phyloP scores from a whole-genome alignment of 2,113 vertebrate genomes.

The Scalopus aquaticus region DNA sequence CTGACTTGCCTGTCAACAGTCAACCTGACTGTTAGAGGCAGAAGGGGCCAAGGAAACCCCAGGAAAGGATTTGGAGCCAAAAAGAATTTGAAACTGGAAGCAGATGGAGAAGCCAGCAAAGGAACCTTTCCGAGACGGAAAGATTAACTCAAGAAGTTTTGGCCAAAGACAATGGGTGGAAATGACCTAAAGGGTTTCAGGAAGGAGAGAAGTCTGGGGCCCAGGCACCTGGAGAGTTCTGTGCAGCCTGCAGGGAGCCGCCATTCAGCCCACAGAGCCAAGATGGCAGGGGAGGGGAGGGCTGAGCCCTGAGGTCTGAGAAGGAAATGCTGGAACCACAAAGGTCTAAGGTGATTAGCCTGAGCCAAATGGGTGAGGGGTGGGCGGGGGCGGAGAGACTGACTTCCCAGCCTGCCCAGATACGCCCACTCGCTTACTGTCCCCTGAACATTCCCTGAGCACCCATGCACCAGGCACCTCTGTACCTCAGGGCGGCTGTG shows the following conservation, averaged over 20 bases:
- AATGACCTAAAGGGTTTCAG: conserved; percentile 62
- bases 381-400: neutral
- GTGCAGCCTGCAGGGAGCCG: neutral
- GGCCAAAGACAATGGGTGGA: conserved; percentile 65
- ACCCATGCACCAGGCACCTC: neutral
- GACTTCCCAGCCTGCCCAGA: neutral
- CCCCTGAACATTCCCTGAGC: too few relatives aligned
- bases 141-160: conserved; percentile 6
- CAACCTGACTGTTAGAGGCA: neutral
- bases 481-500: neutral
- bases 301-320: neutral
- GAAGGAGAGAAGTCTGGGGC: neutral
- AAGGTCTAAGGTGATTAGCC: neutral
- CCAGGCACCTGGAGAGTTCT: neutral
- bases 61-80: conserved; percentile 30
- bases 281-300: neutral
- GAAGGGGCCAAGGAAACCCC: conserved; percentile 51
- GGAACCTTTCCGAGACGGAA: neutral
- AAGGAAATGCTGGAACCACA: neutral
- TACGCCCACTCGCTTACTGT: neutral
- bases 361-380: neutral
- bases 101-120: conserved; percentile 42
- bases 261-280: neutral
- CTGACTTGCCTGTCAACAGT: conserved; percentile 39
- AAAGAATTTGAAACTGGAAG: conserved; percentile 59